Percentiles rank a stretch among this genome's conserved stretches.
These are phyloP conservation scores for Carcina quercana DNA, from an alignment of 2,888 invertebrate species.

Conservation along the genomic window DNA sequence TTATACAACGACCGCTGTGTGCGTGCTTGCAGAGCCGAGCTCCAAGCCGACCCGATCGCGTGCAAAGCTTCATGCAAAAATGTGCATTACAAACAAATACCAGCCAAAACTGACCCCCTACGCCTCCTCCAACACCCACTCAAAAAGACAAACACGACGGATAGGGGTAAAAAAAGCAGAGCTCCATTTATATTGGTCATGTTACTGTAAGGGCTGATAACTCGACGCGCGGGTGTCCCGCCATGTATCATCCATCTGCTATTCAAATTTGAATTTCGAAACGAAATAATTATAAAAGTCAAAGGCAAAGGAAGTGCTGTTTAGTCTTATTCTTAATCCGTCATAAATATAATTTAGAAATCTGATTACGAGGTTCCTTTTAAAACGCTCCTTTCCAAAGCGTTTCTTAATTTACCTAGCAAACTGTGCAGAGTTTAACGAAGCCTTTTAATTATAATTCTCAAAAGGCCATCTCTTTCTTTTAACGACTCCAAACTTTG, in stretches of 20 bases:
- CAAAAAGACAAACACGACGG: constrained; percentile 39
- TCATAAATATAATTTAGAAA: constrained; percentile 22
- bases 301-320: not conserved
- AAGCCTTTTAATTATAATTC: constrained; percentile 58
- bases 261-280: constrained; percentile 31
- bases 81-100: constrained; percentile 55
- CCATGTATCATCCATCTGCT: constrained; percentile 56
- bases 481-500: constrained; percentile 44
- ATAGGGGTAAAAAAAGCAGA: constrained; percentile 32
- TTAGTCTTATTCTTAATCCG: too few relatives aligned
- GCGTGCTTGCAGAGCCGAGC: constrained; percentile 55
- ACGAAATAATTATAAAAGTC: constrained; percentile 5
- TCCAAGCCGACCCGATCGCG: constrained; percentile 49
- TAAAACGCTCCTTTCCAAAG: constrained; percentile 40
- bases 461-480: constrained; percentile 47
- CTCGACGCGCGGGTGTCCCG: constrained; percentile 45
- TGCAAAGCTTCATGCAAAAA: constrained; percentile 66
- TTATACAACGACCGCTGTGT: too few relatives aligned
- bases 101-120: constrained; percentile 44
- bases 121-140: constrained; percentile 27
- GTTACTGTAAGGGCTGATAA: constrained; percentile 43
- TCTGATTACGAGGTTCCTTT: constrained; percentile 40
- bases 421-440: constrained; percentile 55
- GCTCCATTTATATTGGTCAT: constrained; percentile 45
- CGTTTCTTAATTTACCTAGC: constrained; percentile 47